Base-by-base conservation (phyloP, 2,113 vertebrate genomes). In the Centrocercus urophasianus region DNA sequence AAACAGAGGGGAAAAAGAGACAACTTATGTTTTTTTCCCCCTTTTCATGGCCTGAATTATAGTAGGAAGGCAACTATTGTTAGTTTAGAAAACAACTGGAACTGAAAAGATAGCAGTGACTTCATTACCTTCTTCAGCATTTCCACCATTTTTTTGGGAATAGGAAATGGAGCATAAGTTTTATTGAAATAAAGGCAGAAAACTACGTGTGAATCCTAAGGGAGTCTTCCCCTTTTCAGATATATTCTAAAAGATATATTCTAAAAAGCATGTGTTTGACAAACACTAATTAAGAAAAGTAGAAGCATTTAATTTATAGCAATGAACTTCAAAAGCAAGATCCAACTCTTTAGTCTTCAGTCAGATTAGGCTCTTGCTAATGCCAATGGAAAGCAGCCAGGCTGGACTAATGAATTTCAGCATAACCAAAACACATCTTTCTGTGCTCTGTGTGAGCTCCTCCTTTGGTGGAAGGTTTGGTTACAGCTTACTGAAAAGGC, bases 281-380 rank as follows among this genome's bases (percentile, higher is more conserved):
- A 84, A 79, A 87, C 30, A 54, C 45, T 85, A 84, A 92, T 76
- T 72, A 91, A 60, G 47, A 4, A 47, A 0, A 83, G 78, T 0
- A 94, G 48, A 79, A 79, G 48, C 59, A 61, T 73, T 93, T 91
- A 78, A 81, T 89, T 87, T 65, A 70, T 20, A 84, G 28, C 40
- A 89, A 89, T 57, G 63, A 72, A 85, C 34, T 75, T 81, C 76
- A 84, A 89, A 93, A 61, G 81, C 52, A 81, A 86, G 63, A 67
- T 56, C 11, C 1, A 4, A 72, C 15, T 67, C 65, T 6, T 18
- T 11, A 11, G 7, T 70, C 71, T 57, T 87, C 61, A 65, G 2
- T 36, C 48, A 67, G 25, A 89, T 22, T 1, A 89, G 36, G 17
- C 8, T 61, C 74, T 52, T n/a, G 61, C 22, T 86, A 56, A 61